These are phyloP conservation scores for Cydia fagiglandana DNA, from an alignment of 1,140 invertebrate species.

Conservation along the genomic window DNA sequence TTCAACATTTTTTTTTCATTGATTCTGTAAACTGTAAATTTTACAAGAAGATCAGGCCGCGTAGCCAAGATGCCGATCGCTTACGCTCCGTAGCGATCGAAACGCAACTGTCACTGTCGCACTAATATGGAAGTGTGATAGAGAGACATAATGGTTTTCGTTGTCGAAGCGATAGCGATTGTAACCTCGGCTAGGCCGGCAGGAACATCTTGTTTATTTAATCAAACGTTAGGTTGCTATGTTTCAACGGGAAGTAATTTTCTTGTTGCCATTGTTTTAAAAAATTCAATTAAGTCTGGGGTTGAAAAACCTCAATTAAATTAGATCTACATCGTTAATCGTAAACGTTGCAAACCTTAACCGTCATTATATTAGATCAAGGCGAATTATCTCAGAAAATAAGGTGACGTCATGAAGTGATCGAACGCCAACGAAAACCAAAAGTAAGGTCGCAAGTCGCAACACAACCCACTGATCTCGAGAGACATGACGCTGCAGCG, in stretches of 20 bases:
- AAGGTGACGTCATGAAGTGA: conserved; percentile 59
- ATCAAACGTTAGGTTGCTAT: not conserved
- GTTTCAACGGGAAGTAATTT: not conserved
- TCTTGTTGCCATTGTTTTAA: conserved; percentile 7
- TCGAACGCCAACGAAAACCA: conserved; percentile 54
- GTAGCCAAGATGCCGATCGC: no score
- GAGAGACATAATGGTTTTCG: no score
- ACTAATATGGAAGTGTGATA: no score
- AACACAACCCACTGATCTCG: conserved; percentile 39
- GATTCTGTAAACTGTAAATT: no score
- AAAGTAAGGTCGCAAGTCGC: conserved; percentile 43
- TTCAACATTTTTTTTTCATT: not conserved
- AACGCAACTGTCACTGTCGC: no score
- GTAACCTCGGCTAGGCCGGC: no score
- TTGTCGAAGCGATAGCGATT: no score
- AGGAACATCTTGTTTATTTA: not conserved
- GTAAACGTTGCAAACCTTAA: conserved; percentile 34
- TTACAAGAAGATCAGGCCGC: no score
- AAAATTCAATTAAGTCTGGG: conserved; percentile 18
- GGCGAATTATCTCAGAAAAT: conserved; percentile 52
- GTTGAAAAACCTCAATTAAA: conserved; percentile 11
- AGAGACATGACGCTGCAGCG: conserved; percentile 31
- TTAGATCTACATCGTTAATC: conserved; percentile 32
- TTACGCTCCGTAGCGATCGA: no score
- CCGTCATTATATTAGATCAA: conserved; percentile 53